phyloP scores from a whole-genome alignment of 1,140 invertebrate genomes.

The Lasaia peninsularis region DNA sequence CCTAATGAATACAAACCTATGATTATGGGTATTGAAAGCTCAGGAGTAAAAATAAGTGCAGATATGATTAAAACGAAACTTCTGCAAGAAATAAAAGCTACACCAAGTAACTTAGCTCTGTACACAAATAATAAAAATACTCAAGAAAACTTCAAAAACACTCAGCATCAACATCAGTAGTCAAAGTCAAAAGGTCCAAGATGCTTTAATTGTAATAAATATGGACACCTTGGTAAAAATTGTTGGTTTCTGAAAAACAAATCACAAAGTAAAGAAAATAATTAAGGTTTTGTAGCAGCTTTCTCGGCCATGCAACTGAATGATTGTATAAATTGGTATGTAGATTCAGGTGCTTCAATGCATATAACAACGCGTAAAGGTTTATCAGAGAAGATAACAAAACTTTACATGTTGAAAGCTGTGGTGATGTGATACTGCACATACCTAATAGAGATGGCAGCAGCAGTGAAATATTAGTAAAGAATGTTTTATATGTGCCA shows the following conservation, averaged over 20 bases:
- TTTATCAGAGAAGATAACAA: background rate
- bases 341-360: conserved; percentile 21
- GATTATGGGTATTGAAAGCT: conserved; percentile 24
- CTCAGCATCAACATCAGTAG: background rate
- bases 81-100: conserved; percentile 18
- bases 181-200: conserved; percentile 14
- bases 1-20: conserved; percentile 20
- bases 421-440: conserved; percentile 13
- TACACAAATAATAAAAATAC: conserved; percentile 10
- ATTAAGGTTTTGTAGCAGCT: conserved; percentile 18
- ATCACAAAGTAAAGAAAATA: background rate
- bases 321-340: conserved; percentile 13
- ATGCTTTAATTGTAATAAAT: conserved; percentile 21
- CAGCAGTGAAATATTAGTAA: conserved; percentile 13
- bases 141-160: background rate
- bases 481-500: conserved; percentile 21
- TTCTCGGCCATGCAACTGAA: conserved; percentile 15
- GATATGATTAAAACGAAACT: conserved; percentile 22
- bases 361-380: conserved; percentile 5
- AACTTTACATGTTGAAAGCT: conserved; percentile 11
- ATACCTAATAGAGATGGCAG: background rate
- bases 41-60: conserved; percentile 17
- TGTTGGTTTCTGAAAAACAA: conserved; percentile 3
- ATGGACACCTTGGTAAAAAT: conserved; percentile 16
- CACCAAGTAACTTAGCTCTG: conserved; percentile 7